Conservation (phyloP, 23 tunicate genomes). For the Aplidium turbinatum region DNA sequence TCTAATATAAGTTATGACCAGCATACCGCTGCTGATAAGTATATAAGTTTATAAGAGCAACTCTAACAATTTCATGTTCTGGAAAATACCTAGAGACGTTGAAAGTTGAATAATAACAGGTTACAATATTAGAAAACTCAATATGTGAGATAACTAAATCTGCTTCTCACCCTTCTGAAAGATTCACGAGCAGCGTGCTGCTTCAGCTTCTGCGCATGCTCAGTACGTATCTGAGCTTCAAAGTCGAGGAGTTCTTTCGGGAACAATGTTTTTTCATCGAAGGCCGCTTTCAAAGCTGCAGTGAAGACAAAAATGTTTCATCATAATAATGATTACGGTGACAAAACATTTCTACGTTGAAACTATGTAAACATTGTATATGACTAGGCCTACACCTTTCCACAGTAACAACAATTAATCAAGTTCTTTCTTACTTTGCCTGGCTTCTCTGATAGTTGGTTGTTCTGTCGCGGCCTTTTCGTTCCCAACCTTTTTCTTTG, state of each 20-base stretch:
- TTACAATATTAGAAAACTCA: no score
- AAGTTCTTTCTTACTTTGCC: conserved; percentile 26
- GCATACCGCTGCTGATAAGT: no score
- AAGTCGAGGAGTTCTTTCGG: conserved; percentile 90
- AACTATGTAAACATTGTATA: neutral
- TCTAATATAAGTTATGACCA: no score
- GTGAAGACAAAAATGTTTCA: neutral
- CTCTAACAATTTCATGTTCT: neutral
- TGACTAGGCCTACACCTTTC: neutral
- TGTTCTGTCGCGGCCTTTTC: conserved; percentile 34
- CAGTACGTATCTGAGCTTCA: conserved; percentile 89
- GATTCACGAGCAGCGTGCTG: conserved; percentile 31
- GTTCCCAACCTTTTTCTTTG: conserved; percentile 24
- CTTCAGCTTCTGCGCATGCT: conserved; percentile 68
- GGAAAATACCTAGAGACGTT: no score
- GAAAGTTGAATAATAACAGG: no score
- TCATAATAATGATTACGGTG: neutral
- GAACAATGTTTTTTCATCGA: conserved; percentile 86
- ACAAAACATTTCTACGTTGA: no score
- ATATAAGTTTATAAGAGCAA: neutral
- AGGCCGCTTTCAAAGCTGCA: conserved; percentile 82
- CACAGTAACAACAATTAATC: neutral
- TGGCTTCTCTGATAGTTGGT: conserved; percentile 3
- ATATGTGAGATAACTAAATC: no score
- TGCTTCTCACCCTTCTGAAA: conserved; percentile 26